Evolutionary conservation across 1,140 invertebrate species (phyloP), one percentile per base, ranked within the genome.

Genomic region (Zaprionus ornatus): DNA sequence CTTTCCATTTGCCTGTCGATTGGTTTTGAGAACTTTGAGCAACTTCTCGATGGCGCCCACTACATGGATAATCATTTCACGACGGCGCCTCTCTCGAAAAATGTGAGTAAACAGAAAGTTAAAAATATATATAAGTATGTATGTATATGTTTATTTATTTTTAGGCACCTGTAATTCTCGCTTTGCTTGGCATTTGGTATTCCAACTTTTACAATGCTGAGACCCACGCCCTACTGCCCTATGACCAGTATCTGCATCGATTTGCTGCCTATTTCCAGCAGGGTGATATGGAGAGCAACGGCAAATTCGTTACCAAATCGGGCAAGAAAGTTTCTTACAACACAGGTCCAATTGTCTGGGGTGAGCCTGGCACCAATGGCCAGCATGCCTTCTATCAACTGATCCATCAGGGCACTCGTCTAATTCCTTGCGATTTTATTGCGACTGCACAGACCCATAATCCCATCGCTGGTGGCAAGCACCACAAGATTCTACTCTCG

Each of bases 191-290:
- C 13, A 93, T 99, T 69, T 99, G 98, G 98, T 99, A 99, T 93
- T 94, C 95, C 61, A 99, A 99, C 93, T 99, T 99, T 91, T 98
- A 96, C 92, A 97, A 97, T 17, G 96, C 97, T 12, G 98, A 99
- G 94, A 99, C 98, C 0, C 98, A 99, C 87, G 97, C 98, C 7
- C 94, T 99, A 1, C 93, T 99, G 45, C 99, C 99, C 0, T 99
- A 99, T 93, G 99, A 99, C 93, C 97, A 99, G 93, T 99, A 99
- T 93, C 93, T 99, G 76, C 99, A 99, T 92, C 95, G 99, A 90
- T 99, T 99, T 94, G 97, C 99, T 42, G 99, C 99, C 12, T 99
- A 99, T 93, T 99, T 99, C 93, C 99, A 99, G 94, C 99, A 99
- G 94, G 99, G 99, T 12, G 99, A 99, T 92, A 99, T 99, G 99